Evolutionary conservation across 2,797 vertebrate genomes (phyloP), one percentile per base, ranked within the genome.

Genomic region (Enteromius mattozi): DNA sequence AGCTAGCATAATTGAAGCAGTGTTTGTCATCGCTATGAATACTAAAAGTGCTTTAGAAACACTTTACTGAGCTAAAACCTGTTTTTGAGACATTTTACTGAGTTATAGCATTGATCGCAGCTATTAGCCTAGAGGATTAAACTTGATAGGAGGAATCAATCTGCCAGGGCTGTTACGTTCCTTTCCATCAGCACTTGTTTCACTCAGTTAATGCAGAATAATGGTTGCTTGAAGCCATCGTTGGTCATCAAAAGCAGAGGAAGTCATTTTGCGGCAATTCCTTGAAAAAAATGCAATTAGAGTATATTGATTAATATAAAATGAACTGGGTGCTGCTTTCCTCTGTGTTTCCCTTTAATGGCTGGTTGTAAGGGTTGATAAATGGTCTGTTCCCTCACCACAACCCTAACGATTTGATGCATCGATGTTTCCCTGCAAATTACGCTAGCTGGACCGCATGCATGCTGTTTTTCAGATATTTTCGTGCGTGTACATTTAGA

Each of bases 81-180:
- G 59, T 82, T 65, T 82, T 51, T 45, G 56, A 83, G 49, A 69
- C 35, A 2, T 21, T 68, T 33, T 74, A 10, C 35, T n/a, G 37
- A 24, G 12, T 45, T 78, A 70, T 56, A 33, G 19, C 70, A 76
- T 75, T 66, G 76, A 83, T 86, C 65, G 33, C 42, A 24, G 47
- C 78, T 30, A 63, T 79, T 79, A 86, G 59, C 59, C 82, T 24
- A 6, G 61, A 79, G 66, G 69, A 86, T 78, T 84, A 24, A 61
- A 49, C 70, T 24, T 80, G 54, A 85, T 70, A 63, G 49, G 13
- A 35, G 33, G 21, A 78, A 84, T 88, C 63, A 68, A 51, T 81
- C 77, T 83, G 76, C 61, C 85, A 63, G 37, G 5, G 27, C 75
- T 56, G 68, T 88, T 85, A 21, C 79, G 21, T 72, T 78, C 68